These are phyloP conservation scores for Balearica regulorum DNA, from an alignment of 2,797 vertebrate genomes.

Conservation along the genomic window DNA sequence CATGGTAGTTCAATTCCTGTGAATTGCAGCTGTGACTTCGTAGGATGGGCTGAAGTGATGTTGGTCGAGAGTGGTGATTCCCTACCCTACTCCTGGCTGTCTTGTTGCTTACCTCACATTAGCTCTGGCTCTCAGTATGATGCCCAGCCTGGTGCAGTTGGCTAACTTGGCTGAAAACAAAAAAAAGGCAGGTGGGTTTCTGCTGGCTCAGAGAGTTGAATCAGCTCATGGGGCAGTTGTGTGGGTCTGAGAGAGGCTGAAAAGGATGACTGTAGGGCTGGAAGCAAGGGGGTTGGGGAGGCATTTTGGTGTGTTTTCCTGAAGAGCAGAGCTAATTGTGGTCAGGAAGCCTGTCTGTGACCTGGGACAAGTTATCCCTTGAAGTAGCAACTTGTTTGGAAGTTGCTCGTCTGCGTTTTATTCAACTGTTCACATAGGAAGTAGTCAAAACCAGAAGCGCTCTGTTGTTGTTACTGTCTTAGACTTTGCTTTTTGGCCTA, in stretches of 20 bases:
- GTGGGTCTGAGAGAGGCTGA: not conserved
- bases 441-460: not conserved
- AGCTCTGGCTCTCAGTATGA: not conserved
- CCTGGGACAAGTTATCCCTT: not conserved
- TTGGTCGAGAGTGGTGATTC: not conserved
- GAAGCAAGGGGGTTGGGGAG: not conserved
- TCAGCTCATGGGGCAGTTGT: rapidly evolving
- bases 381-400: not conserved
- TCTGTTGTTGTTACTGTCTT: not conserved
- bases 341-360: not conserved
- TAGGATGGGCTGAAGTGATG: not conserved
- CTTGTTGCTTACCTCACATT: rapidly evolving
- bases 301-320: rapidly evolving
- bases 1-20: not conserved
- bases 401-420: rapidly evolving
- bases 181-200: not conserved
- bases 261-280: not conserved
- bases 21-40: not conserved
- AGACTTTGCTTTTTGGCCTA: not conserved
- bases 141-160: rapidly evolving
- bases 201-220: not conserved
- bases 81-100: not conserved
- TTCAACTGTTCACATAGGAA: not conserved
- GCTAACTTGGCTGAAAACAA: not conserved
- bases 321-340: not conserved